phyloP scores from a whole-genome alignment of 1,140 invertebrate genomes.

The Drosophila cardini region DNA sequence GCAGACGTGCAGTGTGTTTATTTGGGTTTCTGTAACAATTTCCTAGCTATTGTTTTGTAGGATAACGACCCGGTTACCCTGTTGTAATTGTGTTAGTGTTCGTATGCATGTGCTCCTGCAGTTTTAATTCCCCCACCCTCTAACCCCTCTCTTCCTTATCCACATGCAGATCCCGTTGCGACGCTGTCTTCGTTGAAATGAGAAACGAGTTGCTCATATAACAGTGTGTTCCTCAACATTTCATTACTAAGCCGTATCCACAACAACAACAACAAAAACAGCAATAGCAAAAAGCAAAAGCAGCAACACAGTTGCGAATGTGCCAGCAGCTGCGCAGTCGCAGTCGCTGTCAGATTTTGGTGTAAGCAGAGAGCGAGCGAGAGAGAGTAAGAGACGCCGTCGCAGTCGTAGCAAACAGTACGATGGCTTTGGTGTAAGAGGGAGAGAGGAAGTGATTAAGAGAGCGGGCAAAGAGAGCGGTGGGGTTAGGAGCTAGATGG shows the following conservation, averaged over 20 bases:
- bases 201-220: constrained; percentile 80
- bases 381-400: background rate
- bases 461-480: too few species aligned
- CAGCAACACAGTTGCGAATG: constrained; percentile 66
- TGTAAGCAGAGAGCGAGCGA: background rate
- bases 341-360: constrained; percentile 11
- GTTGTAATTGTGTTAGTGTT: constrained; percentile 38
- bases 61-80: constrained; percentile 77
- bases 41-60: constrained; percentile 79
- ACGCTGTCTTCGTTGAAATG: constrained; percentile 22
- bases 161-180: constrained; percentile 19
- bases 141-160: background rate
- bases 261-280: constrained; percentile 43
- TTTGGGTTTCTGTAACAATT: constrained; percentile 68
- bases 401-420: too few species aligned
- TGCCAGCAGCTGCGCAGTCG: constrained; percentile 41
- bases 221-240: constrained; percentile 71
- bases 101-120: constrained; percentile 35
- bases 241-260: constrained; percentile 77
- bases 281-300: background rate
- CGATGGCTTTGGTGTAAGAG: background rate
- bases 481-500: too few species aligned
- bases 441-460: background rate
- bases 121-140: background rate
- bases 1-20: constrained; percentile 13